Evolutionary conservation across 2,888 invertebrate genomes (phyloP).

Genomic region (Euplexia lucipara): DNA sequence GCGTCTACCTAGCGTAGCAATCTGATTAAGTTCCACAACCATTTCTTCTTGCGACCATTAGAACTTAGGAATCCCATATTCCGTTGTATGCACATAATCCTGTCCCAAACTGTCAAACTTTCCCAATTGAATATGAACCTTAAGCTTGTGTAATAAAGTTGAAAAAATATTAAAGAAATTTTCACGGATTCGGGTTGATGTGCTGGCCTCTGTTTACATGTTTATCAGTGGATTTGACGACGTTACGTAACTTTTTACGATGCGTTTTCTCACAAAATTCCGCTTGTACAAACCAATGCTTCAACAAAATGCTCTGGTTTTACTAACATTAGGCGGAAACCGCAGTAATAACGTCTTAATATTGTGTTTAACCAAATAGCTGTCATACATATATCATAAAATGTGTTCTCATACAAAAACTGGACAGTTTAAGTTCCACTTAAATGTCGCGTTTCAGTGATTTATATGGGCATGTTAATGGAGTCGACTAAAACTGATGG

Average conservation of each 20-base stretch:
- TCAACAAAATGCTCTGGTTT: constrained; percentile 38
- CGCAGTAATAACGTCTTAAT: constrained; percentile 38
- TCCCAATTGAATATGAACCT: no score
- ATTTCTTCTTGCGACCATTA: no score
- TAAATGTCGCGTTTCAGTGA: constrained; percentile 46
- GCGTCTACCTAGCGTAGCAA: no score
- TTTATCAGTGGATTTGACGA: constrained; percentile 11
- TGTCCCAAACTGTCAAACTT: no score
- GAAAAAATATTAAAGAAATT: no score
- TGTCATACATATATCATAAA: constrained; percentile 32
- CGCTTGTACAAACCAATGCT: constrained; percentile 7
- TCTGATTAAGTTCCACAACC: no score
- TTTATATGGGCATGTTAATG: constrained; percentile 44
- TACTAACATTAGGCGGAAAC: constrained; percentile 44
- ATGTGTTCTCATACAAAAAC: constrained; percentile 43
- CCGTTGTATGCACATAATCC: no score
- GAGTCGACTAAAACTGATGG: background rate
- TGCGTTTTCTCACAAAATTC: constrained; percentile 16
- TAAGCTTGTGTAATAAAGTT: no score
- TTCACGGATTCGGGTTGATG: no score
- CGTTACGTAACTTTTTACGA: constrained; percentile 3
- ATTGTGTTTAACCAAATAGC: constrained; percentile 33
- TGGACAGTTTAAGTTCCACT: constrained; percentile 20
- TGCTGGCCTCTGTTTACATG: background rate
- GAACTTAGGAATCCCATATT: no score